Evolutionary conservation across 2,797 vertebrate species (phyloP), one percentile per base, ranked within the genome.

Genomic region (Melanotaenia pygmaea): DNA sequence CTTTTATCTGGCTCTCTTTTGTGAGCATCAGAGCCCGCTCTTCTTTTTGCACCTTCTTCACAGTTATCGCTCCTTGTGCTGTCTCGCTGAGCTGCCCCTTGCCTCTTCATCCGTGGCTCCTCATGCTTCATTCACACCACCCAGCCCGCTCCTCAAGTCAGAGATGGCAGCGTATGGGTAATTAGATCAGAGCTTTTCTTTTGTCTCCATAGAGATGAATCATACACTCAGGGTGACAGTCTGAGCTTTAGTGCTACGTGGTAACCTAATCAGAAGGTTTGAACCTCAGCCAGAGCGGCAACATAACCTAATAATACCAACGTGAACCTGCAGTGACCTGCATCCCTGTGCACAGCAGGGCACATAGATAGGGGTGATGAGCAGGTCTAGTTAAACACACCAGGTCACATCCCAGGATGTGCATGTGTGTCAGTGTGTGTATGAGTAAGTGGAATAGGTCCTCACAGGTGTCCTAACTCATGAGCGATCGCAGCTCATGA

Each of bases 171-270:
- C 67, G 71, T 80, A 72, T 72, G 83, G 84, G 77, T 93, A 93
- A 94, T 93, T 88, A 89, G 92, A 93, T 95, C 90, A 91, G 87
- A 81, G 86, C 81, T 83, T 86, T 85, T 83, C 87, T 88, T 88
- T 81, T 70, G 91, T 94, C 92, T 93, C 93, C 90, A 91, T 93
- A 91, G 92, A 93, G 89, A 94, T 92, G 85, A 85, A 89, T 89
- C 84, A 90, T 92, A 86, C 83, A 89, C 90, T 83, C 83, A 62
- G 87, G 89, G 91, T 92, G 90, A 91, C 90, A 90, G 90, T 84
- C 79, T 74, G 86, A 91, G 92, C 88, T 86, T 91, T 89, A 91
- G 87, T 87, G 71, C 90, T 63, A 76, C 70, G 47, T 50, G 0
- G 64, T 93, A 92, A 93, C 88, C 90, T 88, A 91, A 93, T 93